Percentiles rank a stretch among this genome's conserved stretches.
These are phyloP conservation scores for Parotocinclus haroldoi DNA, from an alignment of 2,797 vertebrate genomes.

Conservation along the genomic window DNA sequence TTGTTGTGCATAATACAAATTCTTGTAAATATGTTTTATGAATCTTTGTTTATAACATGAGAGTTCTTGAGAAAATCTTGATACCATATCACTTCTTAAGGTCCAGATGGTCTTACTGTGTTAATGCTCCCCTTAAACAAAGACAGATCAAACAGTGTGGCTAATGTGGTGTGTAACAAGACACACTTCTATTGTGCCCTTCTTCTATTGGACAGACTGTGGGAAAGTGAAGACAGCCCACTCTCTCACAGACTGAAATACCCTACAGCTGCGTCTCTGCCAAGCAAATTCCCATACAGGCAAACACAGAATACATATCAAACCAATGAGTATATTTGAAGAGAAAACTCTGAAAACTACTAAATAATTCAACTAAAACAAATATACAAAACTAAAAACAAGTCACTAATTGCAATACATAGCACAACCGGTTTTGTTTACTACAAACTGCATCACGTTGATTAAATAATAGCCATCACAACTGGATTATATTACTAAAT, in stretches of 20 bases:
- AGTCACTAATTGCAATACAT: too few relatives aligned
- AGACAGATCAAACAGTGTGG: slow-evolving; percentile 76
- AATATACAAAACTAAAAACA: too few relatives aligned
- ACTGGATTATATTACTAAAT: too few relatives aligned
- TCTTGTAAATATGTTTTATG: too few relatives aligned
- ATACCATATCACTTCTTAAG: slow-evolving; percentile 67
- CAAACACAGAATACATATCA: too few relatives aligned
- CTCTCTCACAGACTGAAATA: slow-evolving; percentile 75
- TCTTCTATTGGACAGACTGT: slow-evolving; percentile 69
- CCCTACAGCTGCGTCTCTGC: slow-evolving; percentile 43
- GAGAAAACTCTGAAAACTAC: too few relatives aligned
- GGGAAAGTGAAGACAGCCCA: slow-evolving; percentile 74
- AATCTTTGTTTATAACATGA: slow-evolving; percentile 48
- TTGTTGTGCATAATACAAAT: too few relatives aligned
- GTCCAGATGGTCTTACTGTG: slow-evolving; percentile 73
- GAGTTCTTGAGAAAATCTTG: slow-evolving; percentile 53
- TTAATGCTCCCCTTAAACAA: slow-evolving; percentile 51
- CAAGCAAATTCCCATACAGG: slow-evolving; percentile 12
- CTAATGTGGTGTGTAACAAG: slow-evolving; percentile 82
- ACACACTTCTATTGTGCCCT: slow-evolving; percentile 79
- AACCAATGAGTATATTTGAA: too few relatives aligned
- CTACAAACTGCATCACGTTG: too few relatives aligned
- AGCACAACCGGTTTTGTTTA: too few relatives aligned
- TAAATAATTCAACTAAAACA: too few relatives aligned
- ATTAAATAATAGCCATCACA: too few relatives aligned